Base-by-base conservation (phyloP, 1,140 invertebrate genomes). In the Pachypeltis micranthus region DNA sequence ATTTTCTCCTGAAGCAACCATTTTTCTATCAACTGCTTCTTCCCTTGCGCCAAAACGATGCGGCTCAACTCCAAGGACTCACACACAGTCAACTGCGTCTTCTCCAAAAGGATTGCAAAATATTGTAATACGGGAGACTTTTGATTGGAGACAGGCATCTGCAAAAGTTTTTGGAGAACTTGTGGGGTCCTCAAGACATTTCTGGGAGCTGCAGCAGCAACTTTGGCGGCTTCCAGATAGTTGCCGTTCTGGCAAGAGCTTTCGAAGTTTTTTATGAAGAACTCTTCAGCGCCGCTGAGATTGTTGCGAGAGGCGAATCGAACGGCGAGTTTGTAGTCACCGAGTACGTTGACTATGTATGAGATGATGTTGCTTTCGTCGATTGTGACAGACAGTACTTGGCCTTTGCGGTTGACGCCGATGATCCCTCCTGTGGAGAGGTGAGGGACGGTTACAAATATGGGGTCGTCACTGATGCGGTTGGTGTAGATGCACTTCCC, bases 1-100 rank as follows among this genome's bases (percentile, higher is more conserved):
- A 99, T 78, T 77, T 99, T 99, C 71, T 98, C 95, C 75, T 99
- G 96, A 75, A 98, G 97, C 3, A 99, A 77, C 96, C 96, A 99
- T 73, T 99, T 99, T 73, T 99, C 96, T 26, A 99, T 80, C 0
- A 99, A 77, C 68, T 96, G 92, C 72, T 97, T 98, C 59, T 94
- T 85, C 44, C 92, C 92, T 72, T 88, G 83, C 58, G 94, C 79
- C 58, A 99, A 74, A 0, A 98, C 96, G 0, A 93, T 93, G 60
- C 94, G 84, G 75, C 95, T 98, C 1, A 99, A 76, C 74, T 99
- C 96, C 23, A 99, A 76, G 0, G 95, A 98, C 75, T 99, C 96
- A 73, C 94, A 97, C 76, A 98, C 98, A 75, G 99, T 99, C 59
- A 90, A 73, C 67, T 85, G 80, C 4, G 84, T 85, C 70, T 97